A percentile compares a stretch with the other conserved stretches of the same genome.
phyloP scores from a whole-genome alignment of 1,140 invertebrate species.

The Neodiprion virginianus region DNA sequence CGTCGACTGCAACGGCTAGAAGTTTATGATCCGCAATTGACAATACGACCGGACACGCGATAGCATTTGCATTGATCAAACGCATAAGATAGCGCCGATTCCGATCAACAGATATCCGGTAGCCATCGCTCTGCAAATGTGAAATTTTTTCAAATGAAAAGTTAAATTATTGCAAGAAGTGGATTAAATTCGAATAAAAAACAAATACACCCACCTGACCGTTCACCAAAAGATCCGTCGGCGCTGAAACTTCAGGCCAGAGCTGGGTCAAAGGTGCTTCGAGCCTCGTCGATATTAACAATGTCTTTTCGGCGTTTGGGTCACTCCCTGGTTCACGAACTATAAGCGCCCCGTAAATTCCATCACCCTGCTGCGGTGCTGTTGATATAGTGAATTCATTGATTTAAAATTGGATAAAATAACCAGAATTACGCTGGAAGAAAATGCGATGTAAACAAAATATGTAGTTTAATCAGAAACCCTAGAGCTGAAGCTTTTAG shows the following conservation, averaged over 20 bases:
- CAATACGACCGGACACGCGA: constrained; percentile 62
- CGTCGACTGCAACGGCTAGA: constrained; percentile 62
- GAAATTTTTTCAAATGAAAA: background rate
- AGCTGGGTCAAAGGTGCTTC: constrained; percentile 31
- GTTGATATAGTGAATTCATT: constrained; percentile 17
- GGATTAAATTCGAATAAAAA: too few species aligned
- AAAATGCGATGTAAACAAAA: background rate
- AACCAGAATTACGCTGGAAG: background rate
- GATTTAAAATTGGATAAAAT: background rate
- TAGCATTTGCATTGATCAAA: constrained; percentile 40
- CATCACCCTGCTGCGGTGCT: constrained; percentile 60
- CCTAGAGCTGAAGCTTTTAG: too few species aligned
- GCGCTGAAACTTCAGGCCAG: background rate
- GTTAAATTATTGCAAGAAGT: background rate
- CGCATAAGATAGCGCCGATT: constrained; percentile 34
- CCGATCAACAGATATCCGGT: background rate
- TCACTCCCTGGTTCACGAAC: constrained; percentile 50
- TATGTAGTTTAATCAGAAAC: too few species aligned
- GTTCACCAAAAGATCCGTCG: background rate
- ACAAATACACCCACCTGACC: background rate
- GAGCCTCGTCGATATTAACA: constrained; percentile 42
- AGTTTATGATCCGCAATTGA: constrained; percentile 63
- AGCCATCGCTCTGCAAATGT: background rate
- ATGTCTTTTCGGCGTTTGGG: constrained; percentile 36
- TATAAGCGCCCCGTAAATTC: constrained; percentile 57